Percentiles rank a stretch among this genome's conserved stretches.
phyloP scores from a whole-genome alignment of 2,888 invertebrate genomes.

The Palloptera scutellata region DNA sequence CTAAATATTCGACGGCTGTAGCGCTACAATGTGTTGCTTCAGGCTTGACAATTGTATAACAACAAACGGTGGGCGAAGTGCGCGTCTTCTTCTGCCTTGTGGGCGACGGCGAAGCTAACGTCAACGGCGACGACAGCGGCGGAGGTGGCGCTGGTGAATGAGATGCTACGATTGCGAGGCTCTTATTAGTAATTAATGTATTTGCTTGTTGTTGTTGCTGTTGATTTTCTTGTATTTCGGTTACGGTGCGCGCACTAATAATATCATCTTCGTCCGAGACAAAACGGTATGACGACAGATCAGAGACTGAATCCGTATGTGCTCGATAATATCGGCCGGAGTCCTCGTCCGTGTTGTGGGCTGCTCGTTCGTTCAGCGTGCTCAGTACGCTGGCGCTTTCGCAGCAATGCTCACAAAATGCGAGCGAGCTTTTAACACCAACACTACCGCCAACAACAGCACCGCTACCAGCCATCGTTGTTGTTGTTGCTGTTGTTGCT shows the following conservation, averaged over 20 bases:
- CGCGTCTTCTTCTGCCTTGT: slow-evolving; percentile 39
- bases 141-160: slow-evolving; percentile 5
- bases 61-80: slow-evolving; percentile 57
- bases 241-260: slow-evolving; percentile 38
- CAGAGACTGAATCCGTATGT: slow-evolving; percentile 58
- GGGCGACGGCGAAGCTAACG: slow-evolving; percentile 34
- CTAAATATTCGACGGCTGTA: slow-evolving; percentile 20
- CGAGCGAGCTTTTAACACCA: slow-evolving; percentile 47
- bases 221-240: slow-evolving; percentile 17
- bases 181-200: slow-evolving; percentile 27
- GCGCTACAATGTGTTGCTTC: slow-evolving; percentile 32
- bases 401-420: slow-evolving; percentile 56
- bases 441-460: slow-evolving; percentile 10
- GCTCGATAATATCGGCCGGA: slow-evolving; percentile 49
- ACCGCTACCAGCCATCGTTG: slow-evolving; percentile 30
- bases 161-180: slow-evolving; percentile 1
- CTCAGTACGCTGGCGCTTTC: slow-evolving; percentile 42
- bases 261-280: slow-evolving; percentile 57
- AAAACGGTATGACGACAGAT: slow-evolving; percentile 61
- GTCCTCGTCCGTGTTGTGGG: slow-evolving; percentile 39
- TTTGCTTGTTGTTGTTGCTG: slow-evolving; percentile 45
- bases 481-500: slow-evolving; percentile 31
- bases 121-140: slow-evolving; percentile 22
- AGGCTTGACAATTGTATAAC: slow-evolving; percentile 56
- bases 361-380: slow-evolving; percentile 13